These are phyloP conservation scores for Drosophila nr. perissopoda DNA, from an alignment of 2,888 invertebrate species.

Conservation along the genomic window DNA sequence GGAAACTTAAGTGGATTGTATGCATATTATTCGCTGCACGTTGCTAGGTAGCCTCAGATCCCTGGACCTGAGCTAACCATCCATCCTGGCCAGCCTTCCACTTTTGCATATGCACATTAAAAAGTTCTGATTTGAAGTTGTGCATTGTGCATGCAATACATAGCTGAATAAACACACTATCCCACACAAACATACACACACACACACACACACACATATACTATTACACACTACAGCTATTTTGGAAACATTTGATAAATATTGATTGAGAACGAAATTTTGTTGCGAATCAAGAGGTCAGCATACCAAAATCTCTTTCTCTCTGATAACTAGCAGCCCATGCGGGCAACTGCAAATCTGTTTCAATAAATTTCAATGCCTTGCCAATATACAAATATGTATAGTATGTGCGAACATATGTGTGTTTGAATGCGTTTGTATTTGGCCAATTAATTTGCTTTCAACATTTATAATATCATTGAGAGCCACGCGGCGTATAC, in stretches of 20 bases:
- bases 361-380: constrained; percentile 15
- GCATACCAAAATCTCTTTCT: constrained; percentile 7
- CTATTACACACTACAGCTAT: background rate
- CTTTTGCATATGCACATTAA: constrained; percentile 1
- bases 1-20: constrained; percentile 1
- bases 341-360: constrained; percentile 4
- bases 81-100: background rate
- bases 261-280: constrained; percentile 28
- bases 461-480: constrained; percentile 5
- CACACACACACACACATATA: background rate
- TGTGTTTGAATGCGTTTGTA: background rate
- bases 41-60: constrained; percentile 1
- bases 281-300: constrained; percentile 7
- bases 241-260: constrained; percentile 24
- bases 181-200: constrained; percentile 1
- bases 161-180: constrained; percentile 33
- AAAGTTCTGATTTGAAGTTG: constrained; percentile 50
- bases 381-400: constrained; percentile 2
- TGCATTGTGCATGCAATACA: constrained; percentile 46
- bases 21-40: constrained; percentile 1
- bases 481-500: constrained; percentile 18
- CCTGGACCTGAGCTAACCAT: background rate
- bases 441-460: constrained; percentile 16
- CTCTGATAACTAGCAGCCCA: constrained; percentile 5
- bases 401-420: background rate